Conservation (phyloP, 2,113 vertebrate genomes). For the Cephalopterus ornatus region DNA sequence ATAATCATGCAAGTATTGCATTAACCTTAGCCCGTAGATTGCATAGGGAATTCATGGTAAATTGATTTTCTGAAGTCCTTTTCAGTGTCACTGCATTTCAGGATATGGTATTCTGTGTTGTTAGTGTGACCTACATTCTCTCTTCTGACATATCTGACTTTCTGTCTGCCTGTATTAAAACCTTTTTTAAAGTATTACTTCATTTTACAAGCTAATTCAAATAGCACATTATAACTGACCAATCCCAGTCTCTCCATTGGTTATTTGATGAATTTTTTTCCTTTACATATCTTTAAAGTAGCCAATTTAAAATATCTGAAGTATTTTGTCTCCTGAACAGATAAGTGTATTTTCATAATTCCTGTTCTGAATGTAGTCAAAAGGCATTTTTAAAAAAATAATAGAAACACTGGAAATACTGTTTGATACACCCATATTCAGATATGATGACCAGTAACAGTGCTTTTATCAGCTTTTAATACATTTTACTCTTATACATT, state of each 20-base stretch:
- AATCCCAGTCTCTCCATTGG: not conserved
- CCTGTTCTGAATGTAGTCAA: not conserved
- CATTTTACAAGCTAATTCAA: not conserved
- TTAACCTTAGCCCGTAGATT: conserved; percentile 38
- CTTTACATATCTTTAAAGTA: not conserved
- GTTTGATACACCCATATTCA: not conserved
- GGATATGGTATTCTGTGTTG: conserved; percentile 35
- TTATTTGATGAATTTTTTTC: not conserved
- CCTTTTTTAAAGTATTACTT: not conserved
- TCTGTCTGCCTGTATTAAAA: conserved; percentile 23
- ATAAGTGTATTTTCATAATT: not conserved
- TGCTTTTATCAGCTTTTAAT: not conserved
- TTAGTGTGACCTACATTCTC: conserved; percentile 64
- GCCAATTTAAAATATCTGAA: not conserved
- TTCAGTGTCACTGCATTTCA: conserved; percentile 63
- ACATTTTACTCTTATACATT: not conserved
- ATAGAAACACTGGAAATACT: not conserved
- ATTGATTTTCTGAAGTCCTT: conserved; percentile 64
- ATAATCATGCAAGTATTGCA: conserved; percentile 34
- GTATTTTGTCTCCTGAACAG: not conserved
- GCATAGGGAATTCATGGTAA: conserved; percentile 46
- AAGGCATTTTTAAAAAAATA: not conserved
- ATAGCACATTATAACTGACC: not conserved
- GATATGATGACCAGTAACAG: not conserved
- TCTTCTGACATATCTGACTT: conserved; percentile 49